phyloP scores from a whole-genome alignment of 2,797 vertebrate genomes.

The Alectoris magna region DNA sequence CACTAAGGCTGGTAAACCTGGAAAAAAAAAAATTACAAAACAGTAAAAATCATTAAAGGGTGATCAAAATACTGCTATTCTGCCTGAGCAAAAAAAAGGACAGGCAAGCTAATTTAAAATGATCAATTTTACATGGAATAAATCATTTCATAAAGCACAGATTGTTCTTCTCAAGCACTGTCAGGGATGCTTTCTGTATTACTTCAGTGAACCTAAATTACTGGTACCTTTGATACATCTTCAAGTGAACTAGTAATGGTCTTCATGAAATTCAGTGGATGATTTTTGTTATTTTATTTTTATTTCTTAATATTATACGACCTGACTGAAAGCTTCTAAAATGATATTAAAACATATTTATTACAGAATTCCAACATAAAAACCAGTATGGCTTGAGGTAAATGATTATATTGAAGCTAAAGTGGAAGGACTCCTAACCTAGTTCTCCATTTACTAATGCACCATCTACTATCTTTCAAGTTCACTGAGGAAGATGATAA shows the following conservation, averaged over 20 bases:
- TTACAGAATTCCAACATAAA: constrained; percentile 1
- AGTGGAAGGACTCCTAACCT: neutral
- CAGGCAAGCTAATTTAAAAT: constrained; percentile 2
- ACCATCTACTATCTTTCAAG: neutral
- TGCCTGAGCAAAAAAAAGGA: neutral
- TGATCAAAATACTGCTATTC: neutral
- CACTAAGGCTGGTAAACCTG: constrained; percentile 97
- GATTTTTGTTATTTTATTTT: constrained; percentile 6
- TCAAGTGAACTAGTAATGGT: constrained; percentile 82
- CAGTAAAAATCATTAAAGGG: constrained; percentile 31
- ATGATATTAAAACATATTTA: constrained; percentile 30
- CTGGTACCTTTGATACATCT: constrained; percentile 81
- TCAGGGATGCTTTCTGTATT: constrained; percentile 59
- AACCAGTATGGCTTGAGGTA: neutral
- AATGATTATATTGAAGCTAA: neutral
- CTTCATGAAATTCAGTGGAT: constrained; percentile 51
- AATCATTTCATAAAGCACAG: constrained; percentile 35
- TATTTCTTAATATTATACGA: constrained; percentile 32
- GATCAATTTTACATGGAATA: neutral
- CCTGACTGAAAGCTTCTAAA: constrained; percentile 42
- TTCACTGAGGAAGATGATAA: constrained; percentile 1
- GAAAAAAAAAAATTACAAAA: constrained; percentile 29
- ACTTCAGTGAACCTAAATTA: constrained; percentile 90
- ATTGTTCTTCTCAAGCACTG: constrained; percentile 46
- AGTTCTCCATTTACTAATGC: neutral